A percentile compares a stretch with the other conserved stretches of the same genome.
Conservation (phyloP, 1,140 invertebrate genomes). For the Cephus cinctus region DNA sequence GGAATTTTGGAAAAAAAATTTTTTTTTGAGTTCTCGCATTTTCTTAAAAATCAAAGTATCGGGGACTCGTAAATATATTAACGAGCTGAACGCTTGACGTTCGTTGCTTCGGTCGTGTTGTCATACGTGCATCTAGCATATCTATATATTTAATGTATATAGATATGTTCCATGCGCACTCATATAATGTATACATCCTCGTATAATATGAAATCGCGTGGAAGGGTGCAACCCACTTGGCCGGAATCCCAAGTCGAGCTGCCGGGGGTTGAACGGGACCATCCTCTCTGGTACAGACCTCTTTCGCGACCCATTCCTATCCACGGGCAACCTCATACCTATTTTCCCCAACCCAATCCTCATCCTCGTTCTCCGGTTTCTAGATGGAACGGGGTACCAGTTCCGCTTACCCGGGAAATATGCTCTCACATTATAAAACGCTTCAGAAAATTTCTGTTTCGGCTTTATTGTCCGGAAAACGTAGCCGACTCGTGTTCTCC, state of each 20-base stretch:
- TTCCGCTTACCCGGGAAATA: constrained; percentile 28
- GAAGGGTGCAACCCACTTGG: constrained; percentile 37
- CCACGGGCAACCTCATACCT: not conserved
- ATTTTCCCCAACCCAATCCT: constrained; percentile 15
- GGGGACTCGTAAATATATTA: too few relatives aligned
- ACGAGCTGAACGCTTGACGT: too few relatives aligned
- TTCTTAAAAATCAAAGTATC: too few relatives aligned
- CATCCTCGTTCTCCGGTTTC: constrained; percentile 18
- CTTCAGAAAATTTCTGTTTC: constrained; percentile 31
- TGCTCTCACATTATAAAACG: constrained; percentile 35
- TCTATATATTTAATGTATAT: too few relatives aligned
- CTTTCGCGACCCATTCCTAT: constrained; percentile 10
- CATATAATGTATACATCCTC: too few relatives aligned
- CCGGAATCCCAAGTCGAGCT: constrained; percentile 36
- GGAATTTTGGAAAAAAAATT: too few relatives aligned
- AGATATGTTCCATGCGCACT: too few relatives aligned
- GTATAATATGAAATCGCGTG: constrained; percentile 11
- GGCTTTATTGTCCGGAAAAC: constrained; percentile 31
- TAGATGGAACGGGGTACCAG: constrained; percentile 13
- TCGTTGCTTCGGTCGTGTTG: too few relatives aligned
- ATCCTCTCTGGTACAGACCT: not conserved
- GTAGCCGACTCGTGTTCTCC: too few relatives aligned
- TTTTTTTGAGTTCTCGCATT: too few relatives aligned
- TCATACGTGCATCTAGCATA: too few relatives aligned
- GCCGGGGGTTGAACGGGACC: constrained; percentile 15